phyloP scores from a whole-genome alignment of 2,113 vertebrate genomes.

The Brachyhypopomus occidentalis region DNA sequence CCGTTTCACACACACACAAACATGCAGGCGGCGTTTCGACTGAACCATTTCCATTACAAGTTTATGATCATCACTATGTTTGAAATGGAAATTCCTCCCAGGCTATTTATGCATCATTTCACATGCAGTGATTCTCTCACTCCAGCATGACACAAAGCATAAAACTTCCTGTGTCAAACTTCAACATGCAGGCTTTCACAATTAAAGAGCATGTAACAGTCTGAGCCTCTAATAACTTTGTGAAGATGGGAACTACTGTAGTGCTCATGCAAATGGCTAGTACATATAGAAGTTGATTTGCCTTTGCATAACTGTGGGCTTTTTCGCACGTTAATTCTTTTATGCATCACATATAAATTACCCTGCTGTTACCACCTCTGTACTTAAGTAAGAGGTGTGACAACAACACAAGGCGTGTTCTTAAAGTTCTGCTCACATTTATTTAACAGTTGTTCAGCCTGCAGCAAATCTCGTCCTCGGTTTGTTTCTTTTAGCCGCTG shows the following conservation, averaged over 20 bases:
- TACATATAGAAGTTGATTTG: neutral
- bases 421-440: neutral
- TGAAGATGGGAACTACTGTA: neutral
- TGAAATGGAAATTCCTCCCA: slow-evolving; percentile 47
- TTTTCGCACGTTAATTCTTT: too few species aligned
- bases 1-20: slow-evolving; percentile 12
- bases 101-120: slow-evolving; percentile 42
- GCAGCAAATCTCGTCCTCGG: neutral
- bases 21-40: slow-evolving; percentile 29
- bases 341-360: too few species aligned
- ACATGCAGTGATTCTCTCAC: slow-evolving; percentile 27
- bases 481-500: slow-evolving; percentile 19
- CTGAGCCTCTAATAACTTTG: neutral
- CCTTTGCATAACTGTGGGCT: too few species aligned
- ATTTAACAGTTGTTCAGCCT: slow-evolving; percentile 8
- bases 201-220: neutral
- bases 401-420: neutral
- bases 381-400: too few species aligned
- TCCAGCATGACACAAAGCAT: neutral
- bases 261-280: neutral
- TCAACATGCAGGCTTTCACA: neutral
- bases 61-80: slow-evolving; percentile 34
- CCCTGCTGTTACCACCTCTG: too few species aligned
- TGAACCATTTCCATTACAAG: slow-evolving; percentile 12
- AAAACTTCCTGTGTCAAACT: slow-evolving; percentile 15